Percentiles rank a stretch among this genome's conserved stretches.
phyloP scores from a whole-genome alignment of 2,797 vertebrate species.

The Vireo griseus region DNA sequence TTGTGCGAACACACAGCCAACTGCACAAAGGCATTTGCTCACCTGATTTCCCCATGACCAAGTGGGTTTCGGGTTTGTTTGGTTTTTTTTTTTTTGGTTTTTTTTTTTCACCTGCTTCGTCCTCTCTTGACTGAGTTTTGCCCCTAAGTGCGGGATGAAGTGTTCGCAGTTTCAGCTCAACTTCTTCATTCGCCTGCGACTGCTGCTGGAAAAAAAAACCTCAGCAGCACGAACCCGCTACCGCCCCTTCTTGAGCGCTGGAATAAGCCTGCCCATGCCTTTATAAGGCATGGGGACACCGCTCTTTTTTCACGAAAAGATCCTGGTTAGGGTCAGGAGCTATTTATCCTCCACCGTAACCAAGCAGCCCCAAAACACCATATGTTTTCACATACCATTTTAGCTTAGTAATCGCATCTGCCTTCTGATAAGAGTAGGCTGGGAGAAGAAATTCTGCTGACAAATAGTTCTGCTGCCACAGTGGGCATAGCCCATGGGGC shows the following conservation, averaged over 20 bases:
- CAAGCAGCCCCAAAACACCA: conserved; percentile 39
- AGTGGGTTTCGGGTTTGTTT: not conserved
- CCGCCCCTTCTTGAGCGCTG: conserved; percentile 30
- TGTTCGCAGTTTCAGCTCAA: not conserved
- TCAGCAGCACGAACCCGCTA: not conserved
- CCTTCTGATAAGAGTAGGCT: not conserved
- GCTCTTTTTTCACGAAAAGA: conserved; percentile 4
- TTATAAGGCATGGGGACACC: conserved; percentile 61
- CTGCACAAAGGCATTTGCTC: not conserved
- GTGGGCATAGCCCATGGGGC: not conserved
- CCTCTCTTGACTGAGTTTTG: not conserved
- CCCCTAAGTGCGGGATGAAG: not conserved
- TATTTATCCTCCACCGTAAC: conserved; percentile 49
- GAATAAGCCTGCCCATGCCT: conserved; percentile 53
- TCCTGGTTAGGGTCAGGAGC: conserved; percentile 41
- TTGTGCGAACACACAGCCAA: not conserved
- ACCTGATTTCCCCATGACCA: conserved; percentile 69
- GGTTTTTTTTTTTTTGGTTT: not conserved
- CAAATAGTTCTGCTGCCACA: not conserved
- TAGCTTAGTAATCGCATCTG: conserved; percentile 7
- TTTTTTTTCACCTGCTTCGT: not conserved
- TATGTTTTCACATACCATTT: conserved; percentile 31
- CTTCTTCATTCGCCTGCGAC: not conserved
- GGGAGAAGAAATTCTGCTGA: conserved; percentile 27
- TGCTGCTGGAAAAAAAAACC: not conserved